Base-by-base conservation (phyloP, 2,888 invertebrate genomes). In the Axea sp. region DNA sequence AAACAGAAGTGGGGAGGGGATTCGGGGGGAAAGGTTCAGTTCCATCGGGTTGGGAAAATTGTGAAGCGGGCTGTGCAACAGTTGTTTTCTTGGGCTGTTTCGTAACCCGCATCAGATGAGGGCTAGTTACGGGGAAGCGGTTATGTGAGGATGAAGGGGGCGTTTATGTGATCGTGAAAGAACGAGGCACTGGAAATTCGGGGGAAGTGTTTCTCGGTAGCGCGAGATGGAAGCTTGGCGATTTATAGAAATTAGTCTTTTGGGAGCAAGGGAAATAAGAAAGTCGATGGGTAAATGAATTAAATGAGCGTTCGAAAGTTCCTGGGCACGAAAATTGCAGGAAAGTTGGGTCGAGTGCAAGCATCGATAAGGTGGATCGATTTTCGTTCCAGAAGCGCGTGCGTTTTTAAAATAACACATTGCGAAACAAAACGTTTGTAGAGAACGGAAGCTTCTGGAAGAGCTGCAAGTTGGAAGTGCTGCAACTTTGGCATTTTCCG, bases 101-200 rank as follows among this genome's bases (percentile, higher is more conserved):
- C 62, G 62, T 49, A 49, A 57, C 73, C 73, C 73, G 73, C 73
- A 73, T 73, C 73, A 68, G 68, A 73, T 73, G 73, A 67, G 60
- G 49, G 45, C 33, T 62, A 62, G 67, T 68, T 62, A 49, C 67
- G 62, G 62, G 73, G 68, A 73, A 73, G 62, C 68, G 73, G 49
- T 67, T 43, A 67, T 62, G 73, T 62, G 43, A 47, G 67, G 68
- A 68, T 73, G 68, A 67, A 55, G 67, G 53, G 24, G 49, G 31
- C 31, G 26, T 62, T 67, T 73, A 73, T 73, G 67, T 73, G 73
- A 73, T 67, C 67, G 47, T 45, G 53, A 73, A 73, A 55, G 60
- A 60, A 47, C 73, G 67, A 62, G 60, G 43, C 68, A 43, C 62
- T 65, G 62, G 67, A 62, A 73, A 60, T 73, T 62, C 68, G 33